These are phyloP conservation scores for Pteropus alecto DNA, from an alignment of 2,113 vertebrate species.

Conservation along the genomic window DNA sequence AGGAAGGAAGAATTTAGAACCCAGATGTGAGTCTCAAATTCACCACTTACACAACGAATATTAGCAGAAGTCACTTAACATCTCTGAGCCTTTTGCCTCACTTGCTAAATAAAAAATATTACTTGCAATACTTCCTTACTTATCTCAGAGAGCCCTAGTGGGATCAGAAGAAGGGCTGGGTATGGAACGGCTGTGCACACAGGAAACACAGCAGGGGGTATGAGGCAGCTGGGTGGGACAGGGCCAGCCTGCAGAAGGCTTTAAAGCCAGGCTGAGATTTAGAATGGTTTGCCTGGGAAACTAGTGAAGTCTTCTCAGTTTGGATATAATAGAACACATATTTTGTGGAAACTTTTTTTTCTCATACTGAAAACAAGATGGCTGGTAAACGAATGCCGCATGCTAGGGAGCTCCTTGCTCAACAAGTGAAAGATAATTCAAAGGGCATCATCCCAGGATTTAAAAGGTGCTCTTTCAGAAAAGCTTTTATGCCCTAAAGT, in stretches of 20 bases:
- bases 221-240: no score
- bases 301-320: background rate
- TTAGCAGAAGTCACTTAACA: background rate
- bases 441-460: background rate
- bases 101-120: background rate
- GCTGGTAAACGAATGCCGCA: background rate
- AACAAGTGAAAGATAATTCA: background rate
- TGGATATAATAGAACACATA: accelerated
- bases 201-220: background rate
- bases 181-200: background rate
- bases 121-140: background rate
- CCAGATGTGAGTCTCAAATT: background rate
- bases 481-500: background rate
- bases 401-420: background rate
- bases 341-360: background rate
- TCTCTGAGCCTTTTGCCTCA: background rate
- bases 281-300: background rate
- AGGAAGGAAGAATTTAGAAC: background rate
- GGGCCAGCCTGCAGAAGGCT: background rate
- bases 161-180: background rate
- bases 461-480: background rate
- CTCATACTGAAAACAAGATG: background rate
- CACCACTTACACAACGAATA: background rate
- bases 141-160: background rate
- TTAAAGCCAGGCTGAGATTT: background rate